Evolutionary conservation across 2,888 invertebrate genomes (phyloP).

Genomic region (Apodemia zela): DNA sequence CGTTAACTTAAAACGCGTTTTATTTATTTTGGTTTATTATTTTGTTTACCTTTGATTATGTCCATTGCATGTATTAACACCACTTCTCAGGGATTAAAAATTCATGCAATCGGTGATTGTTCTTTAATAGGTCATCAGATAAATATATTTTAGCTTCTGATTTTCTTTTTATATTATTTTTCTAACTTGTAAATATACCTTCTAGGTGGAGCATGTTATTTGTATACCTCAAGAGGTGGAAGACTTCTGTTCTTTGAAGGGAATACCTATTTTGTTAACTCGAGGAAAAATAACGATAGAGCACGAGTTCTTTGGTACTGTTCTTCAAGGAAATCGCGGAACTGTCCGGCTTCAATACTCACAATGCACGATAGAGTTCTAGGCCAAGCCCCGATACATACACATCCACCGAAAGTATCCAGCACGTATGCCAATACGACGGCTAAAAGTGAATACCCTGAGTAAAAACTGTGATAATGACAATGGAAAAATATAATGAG

Average conservation of each 20-base stretch:
- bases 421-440: slow-evolving; percentile 32
- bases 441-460: slow-evolving; percentile 26
- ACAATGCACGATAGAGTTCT: slow-evolving; percentile 50
- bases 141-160: not conserved
- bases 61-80: not conserved
- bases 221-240: slow-evolving; percentile 50
- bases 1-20: not conserved
- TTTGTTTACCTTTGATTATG: not conserved
- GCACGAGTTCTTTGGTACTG: slow-evolving; percentile 56
- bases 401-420: slow-evolving; percentile 54
- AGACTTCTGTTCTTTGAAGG: slow-evolving; percentile 54
- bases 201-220: slow-evolving; percentile 47
- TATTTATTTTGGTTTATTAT: not conserved
- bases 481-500: not conserved
- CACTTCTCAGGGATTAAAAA: not conserved
- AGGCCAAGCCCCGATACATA: slow-evolving; percentile 48
- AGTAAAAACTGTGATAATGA: slow-evolving; percentile 15
- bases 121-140: slow-evolving; percentile 1
- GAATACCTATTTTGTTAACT: slow-evolving; percentile 58
- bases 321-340: slow-evolving; percentile 54
- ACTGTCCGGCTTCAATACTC: slow-evolving; percentile 53
- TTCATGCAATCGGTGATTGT: not conserved
- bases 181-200: slow-evolving; percentile 26
- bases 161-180: not conserved
- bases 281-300: slow-evolving; percentile 45